Evolutionary conservation across 2,888 invertebrate species (phyloP).

Genomic region (Malthinus flaveolus): DNA sequence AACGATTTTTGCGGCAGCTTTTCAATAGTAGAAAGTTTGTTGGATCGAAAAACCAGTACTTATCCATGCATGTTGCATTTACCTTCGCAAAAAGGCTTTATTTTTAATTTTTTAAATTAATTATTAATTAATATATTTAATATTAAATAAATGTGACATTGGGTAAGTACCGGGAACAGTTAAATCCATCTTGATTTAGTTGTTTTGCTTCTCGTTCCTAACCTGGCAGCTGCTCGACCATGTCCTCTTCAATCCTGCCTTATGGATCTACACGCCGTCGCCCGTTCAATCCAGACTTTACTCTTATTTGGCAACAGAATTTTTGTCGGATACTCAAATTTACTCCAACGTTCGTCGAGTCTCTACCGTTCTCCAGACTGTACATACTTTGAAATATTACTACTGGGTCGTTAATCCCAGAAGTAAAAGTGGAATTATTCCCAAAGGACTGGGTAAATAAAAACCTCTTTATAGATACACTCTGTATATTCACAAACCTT

Average conservation of each 20-base stretch:
- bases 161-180: constrained; percentile 61
- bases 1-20: constrained; percentile 22
- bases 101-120: constrained; percentile 34
- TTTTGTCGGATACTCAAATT: constrained; percentile 95
- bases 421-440: constrained; percentile 91
- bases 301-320: constrained; percentile 98
- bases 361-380: constrained; percentile 95
- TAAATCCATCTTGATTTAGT: constrained; percentile 71
- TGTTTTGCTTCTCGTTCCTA: constrained; percentile 87
- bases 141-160: constrained; percentile 34
- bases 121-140: constrained; percentile 7
- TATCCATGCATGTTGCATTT: constrained; percentile 51
- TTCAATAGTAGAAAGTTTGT: constrained; percentile 19
- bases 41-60: constrained; percentile 45
- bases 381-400: constrained; percentile 98
- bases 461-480: neutral
- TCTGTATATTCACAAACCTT: too few species aligned
- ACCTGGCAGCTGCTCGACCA: constrained; percentile 98
- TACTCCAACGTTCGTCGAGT: constrained; percentile 96
- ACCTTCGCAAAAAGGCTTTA: constrained; percentile 24
- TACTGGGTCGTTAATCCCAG: constrained; percentile 98
- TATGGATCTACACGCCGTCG: constrained; percentile 98
- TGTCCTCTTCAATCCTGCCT: constrained; percentile 97
- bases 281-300: constrained; percentile 94
- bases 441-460: constrained; percentile 88